Evolutionary conservation across 1,140 invertebrate species (phyloP), one percentile per base, ranked within the genome.

Genomic region (Araneus ventricosus): DNA sequence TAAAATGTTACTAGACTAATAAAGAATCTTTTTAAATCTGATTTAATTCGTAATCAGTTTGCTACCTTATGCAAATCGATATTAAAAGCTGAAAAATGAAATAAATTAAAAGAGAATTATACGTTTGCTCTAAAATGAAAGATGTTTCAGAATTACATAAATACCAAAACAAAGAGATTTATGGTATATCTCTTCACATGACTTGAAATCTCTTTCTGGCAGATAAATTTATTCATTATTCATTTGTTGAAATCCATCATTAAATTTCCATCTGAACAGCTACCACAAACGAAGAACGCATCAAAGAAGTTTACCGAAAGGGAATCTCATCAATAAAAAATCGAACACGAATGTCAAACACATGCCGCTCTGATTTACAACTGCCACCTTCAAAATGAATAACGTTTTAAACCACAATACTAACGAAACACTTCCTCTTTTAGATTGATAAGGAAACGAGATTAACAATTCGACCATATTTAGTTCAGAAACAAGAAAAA

Each of bases 391-490:
- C n/a, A 75, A 75, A 75, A 20, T 75, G 70, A 75, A 37, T 75
- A 14, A 75, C 70, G 14, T 75, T 75, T 34, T 20, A 34, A 75
- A 30, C 30, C 30, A 22, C 30, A 75, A 75, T 37, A 75, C 20
- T 34, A 14, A 75, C 20, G 30, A 75, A 75, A 22, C 70, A 75
- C 70, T 75, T 75, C 70, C 70, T 75, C 70, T 37, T 75, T 75
- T 0, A 75, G 70, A 75, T 75, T 75, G 70, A 75, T 75, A 75
- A 75, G 70, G 70, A 75, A 75, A 75, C 37, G 70, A 34, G 70
- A 75, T 75, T 75, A 75, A 75, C 30, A 75, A 6, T 37, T 22
- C 70, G 20, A 0, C 70, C 70, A 75, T 75, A 75, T 75, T 75
- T 75, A 75, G 70, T 75, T 75, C 70, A 75, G 30, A 75, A 75